Evolutionary conservation across 2,113 vertebrate species (phyloP), one percentile per base, ranked within the genome.

Genomic region (Larimichthys polyactis): DNA sequence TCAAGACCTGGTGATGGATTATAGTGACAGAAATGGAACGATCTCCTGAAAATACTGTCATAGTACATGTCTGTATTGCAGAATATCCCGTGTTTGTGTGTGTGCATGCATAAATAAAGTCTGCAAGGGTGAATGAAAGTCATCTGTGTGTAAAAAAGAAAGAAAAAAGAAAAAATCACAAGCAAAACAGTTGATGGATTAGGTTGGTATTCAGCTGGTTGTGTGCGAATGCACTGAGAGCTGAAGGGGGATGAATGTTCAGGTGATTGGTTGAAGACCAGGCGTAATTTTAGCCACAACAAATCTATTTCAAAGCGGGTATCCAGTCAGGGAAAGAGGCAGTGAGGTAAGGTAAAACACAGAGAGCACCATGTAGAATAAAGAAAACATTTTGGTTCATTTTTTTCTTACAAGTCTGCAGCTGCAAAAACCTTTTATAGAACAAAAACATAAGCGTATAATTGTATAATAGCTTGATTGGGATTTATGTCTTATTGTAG

Each of bases 201-300:
- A 65, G 44, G 49, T 69, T 68, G 48, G 11, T 68, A 55, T 77
- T 80, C 24, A 44, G 78, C 10, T 58, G 17, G 11, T 48, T 85
- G 24, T 22, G 74, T 20, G 78, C 52, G 29, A 78, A 57, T 22
- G 74, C 36, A 60, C 52, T 70, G 80, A 83, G 77, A 78, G 75
- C 59, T 72, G 70, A 75, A 52, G 55, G 57, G 57, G 69, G 64
- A 63, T 52, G 43, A 81, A 74, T 69, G 74, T 81, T 87, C 82
- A 83, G 81, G 78, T 92, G 89, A 92, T 87, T 90, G 90, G 81
- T 74, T 88, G 81, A 90, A 87, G 91, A 86, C 78, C 65, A 85
- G 72, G 77, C 90, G 83, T 89, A 88, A 88, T 59, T 90, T 91
- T 85, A 88, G 83, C 87, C 79, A 65, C 72, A 81, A 70, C 83